A percentile compares a stretch with the other conserved stretches of the same genome.
Conservation (phyloP, 1,140 invertebrate genomes). For the Drosophila trapezifrons region DNA sequence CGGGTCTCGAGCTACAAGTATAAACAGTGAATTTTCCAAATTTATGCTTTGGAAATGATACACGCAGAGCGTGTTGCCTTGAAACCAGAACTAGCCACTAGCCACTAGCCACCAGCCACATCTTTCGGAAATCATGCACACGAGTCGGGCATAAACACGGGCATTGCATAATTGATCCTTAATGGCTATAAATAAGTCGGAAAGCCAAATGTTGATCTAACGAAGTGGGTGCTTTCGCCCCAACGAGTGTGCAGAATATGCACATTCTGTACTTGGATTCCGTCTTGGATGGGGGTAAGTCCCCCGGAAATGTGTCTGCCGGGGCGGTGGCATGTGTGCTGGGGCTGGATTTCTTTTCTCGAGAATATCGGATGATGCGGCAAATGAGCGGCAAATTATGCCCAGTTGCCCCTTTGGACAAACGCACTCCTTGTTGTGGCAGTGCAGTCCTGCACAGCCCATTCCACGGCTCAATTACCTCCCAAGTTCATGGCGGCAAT, state of each 20-base stretch:
- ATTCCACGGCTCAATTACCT: slow-evolving; percentile 64
- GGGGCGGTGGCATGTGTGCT: slow-evolving; percentile 33
- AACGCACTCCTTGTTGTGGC: slow-evolving; percentile 50
- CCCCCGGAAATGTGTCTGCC: slow-evolving; percentile 52
- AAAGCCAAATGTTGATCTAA: slow-evolving; percentile 50
- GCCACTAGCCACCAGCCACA: neutral
- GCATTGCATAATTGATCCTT: slow-evolving; percentile 73
- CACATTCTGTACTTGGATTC: slow-evolving; percentile 1
- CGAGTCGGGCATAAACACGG: slow-evolving; percentile 44
- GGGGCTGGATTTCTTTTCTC: slow-evolving; percentile 43
- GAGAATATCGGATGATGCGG: slow-evolving; percentile 75
- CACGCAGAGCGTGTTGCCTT: slow-evolving; percentile 40
- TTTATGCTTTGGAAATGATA: slow-evolving; percentile 63
- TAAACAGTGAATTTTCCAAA: slow-evolving; percentile 71
- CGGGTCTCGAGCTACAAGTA: slow-evolving; percentile 31
- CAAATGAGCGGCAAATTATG: slow-evolving; percentile 75
- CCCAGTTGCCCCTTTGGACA: slow-evolving; percentile 45
- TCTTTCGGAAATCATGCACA: slow-evolving; percentile 33
- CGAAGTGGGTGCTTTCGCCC: slow-evolving; percentile 20
- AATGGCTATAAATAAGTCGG: slow-evolving; percentile 63
- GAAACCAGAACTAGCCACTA: slow-evolving; percentile 10
- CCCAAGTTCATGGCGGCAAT: slow-evolving; percentile 72
- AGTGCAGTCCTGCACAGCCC: slow-evolving; percentile 21
- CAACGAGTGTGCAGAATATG: slow-evolving; percentile 20
- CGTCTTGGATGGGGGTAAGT: slow-evolving; percentile 17